Evolutionary conservation across 2,888 invertebrate species (phyloP), one percentile per base, ranked within the genome.

Genomic region (Tethea ocularis): DNA sequence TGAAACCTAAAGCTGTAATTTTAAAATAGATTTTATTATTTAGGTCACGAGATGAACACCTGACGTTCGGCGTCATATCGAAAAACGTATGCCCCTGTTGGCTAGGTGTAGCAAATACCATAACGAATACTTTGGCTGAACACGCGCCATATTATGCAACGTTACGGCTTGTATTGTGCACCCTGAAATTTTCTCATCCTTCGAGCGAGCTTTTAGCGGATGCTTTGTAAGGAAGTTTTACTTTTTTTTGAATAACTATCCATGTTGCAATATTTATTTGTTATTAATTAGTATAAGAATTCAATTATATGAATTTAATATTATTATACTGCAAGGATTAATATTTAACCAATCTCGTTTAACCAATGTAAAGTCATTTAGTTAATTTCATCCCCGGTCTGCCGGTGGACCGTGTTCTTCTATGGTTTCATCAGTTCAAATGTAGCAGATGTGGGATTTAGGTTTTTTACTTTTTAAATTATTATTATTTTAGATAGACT

Each of bases 101-200:
- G 90, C 90, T 90, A 89, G 90, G 90, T 91, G 91, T 88, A 91
- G 88, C 91, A 90, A 92, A 93, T 91, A 89, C 91, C 91, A 90
- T 91, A 91, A 91, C 91, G 92, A 92, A 92, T 91, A 92, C 87
- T 93, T 93, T 91, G 88, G 90, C 87, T 87, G 89, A 89, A 89
- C 87, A 87, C 88, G 87, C 86, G 88, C 83, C 86, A 86, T 91
- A 90, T 92, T 92, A 92, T 91, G 91, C 91, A 92, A 92, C 85
- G 83, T 86, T 90, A 88, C 86, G 76, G 81, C 85, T 84, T 87
- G 86, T 87, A 88, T 88, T 87, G 84, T 88, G 83, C 82, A 82
- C 82, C 86, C 80, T 78, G 80, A 87, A 87, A 87, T 83, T 84
- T 89, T 81, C 84, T 83, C 80, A 73, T 84, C 81, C 83, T 88